Evolutionary conservation across 2,797 vertebrate species (phyloP).

Genomic region (Eremophila alpestris): DNA sequence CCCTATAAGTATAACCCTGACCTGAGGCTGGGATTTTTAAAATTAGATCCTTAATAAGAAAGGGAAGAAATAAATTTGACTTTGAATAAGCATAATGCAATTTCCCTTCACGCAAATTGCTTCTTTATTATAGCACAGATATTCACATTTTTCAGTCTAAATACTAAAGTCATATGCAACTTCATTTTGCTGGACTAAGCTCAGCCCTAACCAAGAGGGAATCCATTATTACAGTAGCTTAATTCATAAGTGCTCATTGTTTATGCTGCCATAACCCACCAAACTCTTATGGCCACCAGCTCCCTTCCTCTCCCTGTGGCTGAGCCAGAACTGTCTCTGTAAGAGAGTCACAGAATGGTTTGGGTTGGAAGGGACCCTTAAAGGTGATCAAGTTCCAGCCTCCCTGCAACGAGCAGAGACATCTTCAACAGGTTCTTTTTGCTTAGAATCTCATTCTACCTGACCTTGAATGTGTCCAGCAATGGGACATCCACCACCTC

Average conservation of each 20-base stretch:
- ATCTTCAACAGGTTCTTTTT: neutral
- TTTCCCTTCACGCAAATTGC: slow-evolving; percentile 42
- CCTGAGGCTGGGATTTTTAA: slow-evolving; percentile 32
- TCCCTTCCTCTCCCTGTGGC: neutral
- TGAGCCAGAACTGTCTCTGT: neutral
- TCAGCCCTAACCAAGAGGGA: neutral
- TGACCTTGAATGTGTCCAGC: neutral
- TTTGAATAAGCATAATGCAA: slow-evolving; percentile 56
- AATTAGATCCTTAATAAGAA: slow-evolving; percentile 42
- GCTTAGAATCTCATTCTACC: neutral
- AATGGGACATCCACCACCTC: neutral
- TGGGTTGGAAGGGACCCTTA: neutral
- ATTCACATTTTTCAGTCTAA: slow-evolving; percentile 25
- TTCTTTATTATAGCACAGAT: slow-evolving; percentile 28
- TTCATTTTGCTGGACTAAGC: slow-evolving; percentile 10
- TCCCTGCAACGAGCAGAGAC: no score
- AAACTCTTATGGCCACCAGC: fast-evolving
- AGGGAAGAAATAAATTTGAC: slow-evolving; percentile 30
- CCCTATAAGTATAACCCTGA: slow-evolving; percentile 37
- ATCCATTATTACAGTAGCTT: neutral
- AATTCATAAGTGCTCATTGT: neutral
- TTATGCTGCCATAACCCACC: neutral
- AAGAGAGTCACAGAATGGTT: neutral
- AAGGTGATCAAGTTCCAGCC: neutral
- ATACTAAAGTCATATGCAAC: neutral